A percentile compares a stretch with the other conserved stretches of the same genome.
Conservation (phyloP, 1,140 invertebrate genomes). For the Drosophila ercepeae region DNA sequence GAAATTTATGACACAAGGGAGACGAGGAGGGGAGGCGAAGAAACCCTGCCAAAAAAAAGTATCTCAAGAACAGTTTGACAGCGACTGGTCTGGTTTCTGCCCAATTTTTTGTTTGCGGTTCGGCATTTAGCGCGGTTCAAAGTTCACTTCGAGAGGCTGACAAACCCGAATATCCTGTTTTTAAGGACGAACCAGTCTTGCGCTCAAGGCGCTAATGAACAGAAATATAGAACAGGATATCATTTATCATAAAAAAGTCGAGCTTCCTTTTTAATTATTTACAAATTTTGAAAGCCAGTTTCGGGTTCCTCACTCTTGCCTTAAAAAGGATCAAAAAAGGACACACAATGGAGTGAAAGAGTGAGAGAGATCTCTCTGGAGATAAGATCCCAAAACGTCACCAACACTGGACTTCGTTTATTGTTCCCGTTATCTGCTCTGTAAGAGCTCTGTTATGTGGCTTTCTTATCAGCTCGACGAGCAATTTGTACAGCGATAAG, state of each 20-base stretch:
- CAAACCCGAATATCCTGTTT: slow-evolving; percentile 69
- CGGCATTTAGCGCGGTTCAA: slow-evolving; percentile 49
- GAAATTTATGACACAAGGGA: slow-evolving; percentile 78
- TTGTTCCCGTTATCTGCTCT: slow-evolving; percentile 22
- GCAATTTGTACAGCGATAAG: slow-evolving; percentile 64
- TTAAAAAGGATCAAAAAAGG: slow-evolving; percentile 1
- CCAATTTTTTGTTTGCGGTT: slow-evolving; percentile 26
- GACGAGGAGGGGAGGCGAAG: slow-evolving; percentile 9
- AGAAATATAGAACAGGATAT: slow-evolving; percentile 16
- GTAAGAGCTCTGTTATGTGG: slow-evolving; percentile 39
- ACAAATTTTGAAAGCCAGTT: not conserved
- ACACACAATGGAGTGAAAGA: too few species aligned
- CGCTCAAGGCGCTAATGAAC: slow-evolving; percentile 16
- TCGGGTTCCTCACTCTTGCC: not conserved
- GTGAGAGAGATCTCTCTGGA: slow-evolving; percentile 11
- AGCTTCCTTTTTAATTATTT: not conserved
- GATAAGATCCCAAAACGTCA: slow-evolving; percentile 31
- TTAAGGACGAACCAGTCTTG: not conserved
- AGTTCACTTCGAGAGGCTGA: slow-evolving; percentile 42
- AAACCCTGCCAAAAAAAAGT: slow-evolving; percentile 32
- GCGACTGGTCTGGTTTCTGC: slow-evolving; percentile 22
- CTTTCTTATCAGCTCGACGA: slow-evolving; percentile 60
- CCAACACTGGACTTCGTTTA: slow-evolving; percentile 1
- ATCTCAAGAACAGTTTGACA: slow-evolving; percentile 22
- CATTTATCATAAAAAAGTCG: not conserved